phyloP scores from a whole-genome alignment of 2,888 invertebrate species.

The Acheta domesticus region DNA sequence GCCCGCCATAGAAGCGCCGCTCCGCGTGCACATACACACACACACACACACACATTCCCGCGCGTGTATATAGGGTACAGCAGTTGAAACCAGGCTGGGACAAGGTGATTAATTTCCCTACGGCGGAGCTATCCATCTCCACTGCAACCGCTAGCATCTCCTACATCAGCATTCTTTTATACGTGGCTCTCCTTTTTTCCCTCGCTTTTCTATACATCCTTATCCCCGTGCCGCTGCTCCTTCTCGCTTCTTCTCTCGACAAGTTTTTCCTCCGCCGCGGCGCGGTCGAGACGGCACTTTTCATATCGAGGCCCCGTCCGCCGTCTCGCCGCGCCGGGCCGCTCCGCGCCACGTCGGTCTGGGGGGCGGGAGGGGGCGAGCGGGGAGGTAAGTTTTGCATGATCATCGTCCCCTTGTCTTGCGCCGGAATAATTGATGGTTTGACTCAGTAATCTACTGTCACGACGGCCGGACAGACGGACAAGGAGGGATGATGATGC shows the following conservation, averaged over 20 bases:
- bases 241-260: background rate
- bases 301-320: background rate
- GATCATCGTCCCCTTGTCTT: constrained; percentile 28
- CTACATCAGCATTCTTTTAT: constrained; percentile 30
- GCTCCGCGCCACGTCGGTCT: constrained; percentile 11
- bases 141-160: background rate
- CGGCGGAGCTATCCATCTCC: constrained; percentile 32
- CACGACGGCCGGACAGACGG: background rate
- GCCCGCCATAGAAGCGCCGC: too few relatives aligned
- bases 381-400: constrained; percentile 29
- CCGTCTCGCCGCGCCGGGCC: constrained; percentile 21
- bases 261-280: constrained; percentile 22
- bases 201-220: background rate
- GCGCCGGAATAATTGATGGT: constrained; percentile 32
- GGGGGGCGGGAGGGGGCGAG: constrained; percentile 1
- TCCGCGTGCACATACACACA: too few relatives aligned
- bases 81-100: constrained; percentile 20
- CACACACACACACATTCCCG: too few relatives aligned
- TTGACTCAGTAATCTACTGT: constrained; percentile 30
- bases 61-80: background rate
- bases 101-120: constrained; percentile 32
- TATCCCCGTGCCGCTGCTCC: constrained; percentile 18
- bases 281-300: background rate
- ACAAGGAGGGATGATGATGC: background rate
- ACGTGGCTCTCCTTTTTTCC: constrained; percentile 21